Evolutionary conservation across 2,113 vertebrate species (phyloP).

Genomic region (Cryptotis parvus): DNA sequence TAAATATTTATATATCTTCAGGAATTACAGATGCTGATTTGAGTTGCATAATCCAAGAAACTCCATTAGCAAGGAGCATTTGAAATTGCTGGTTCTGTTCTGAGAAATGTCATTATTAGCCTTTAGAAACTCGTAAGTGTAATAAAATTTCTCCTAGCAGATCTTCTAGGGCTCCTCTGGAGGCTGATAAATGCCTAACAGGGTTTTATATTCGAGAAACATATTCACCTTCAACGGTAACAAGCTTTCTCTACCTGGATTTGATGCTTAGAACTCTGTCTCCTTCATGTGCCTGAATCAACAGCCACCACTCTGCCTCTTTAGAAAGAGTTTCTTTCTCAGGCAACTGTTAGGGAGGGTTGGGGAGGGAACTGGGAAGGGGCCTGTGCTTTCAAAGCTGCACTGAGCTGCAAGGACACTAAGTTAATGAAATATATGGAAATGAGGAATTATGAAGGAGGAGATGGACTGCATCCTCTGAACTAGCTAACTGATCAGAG

Average conservation of each 20-base stretch:
- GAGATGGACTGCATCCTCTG: not conserved
- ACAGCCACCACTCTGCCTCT: not conserved
- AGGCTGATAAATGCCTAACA: not conserved
- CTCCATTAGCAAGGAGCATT: not conserved
- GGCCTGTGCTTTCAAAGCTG: constrained; percentile 29
- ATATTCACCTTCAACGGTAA: constrained; percentile 23
- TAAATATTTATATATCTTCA: constrained; percentile 34
- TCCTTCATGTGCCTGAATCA: not conserved
- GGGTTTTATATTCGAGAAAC: constrained; percentile 14
- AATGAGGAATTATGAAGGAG: too few relatives aligned
- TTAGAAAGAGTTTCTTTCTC: constrained; percentile 23
- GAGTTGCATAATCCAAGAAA: constrained; percentile 9
- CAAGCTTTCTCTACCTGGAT: constrained; percentile 18
- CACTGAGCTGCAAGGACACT: not conserved
- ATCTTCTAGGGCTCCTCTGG: not conserved
- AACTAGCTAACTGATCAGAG: not conserved
- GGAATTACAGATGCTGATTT: not conserved
- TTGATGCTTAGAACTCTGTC: constrained; percentile 58
- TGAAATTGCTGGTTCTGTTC: not conserved
- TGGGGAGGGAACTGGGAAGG: not conserved
- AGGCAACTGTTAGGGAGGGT: not conserved
- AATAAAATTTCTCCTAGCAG: not conserved
- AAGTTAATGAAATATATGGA: not conserved
- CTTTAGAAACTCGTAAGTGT: not conserved
- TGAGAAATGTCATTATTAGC: not conserved